Base-by-base conservation (phyloP, 2,113 vertebrate species). In the Oreochromis spilurus region DNA sequence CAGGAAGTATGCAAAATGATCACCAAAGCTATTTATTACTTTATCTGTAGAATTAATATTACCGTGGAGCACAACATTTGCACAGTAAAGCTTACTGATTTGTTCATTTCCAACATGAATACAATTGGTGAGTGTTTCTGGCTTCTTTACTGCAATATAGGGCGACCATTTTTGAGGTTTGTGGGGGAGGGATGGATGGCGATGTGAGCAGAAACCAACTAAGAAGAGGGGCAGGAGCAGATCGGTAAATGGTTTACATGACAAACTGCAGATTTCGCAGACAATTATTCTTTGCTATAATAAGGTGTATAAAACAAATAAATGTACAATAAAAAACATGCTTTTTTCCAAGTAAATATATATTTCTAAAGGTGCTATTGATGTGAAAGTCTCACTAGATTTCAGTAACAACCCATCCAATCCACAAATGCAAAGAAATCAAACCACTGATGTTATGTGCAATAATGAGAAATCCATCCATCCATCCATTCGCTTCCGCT, bases 361-460 rank as follows among this genome's bases (percentile, higher is more conserved):
- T 58, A 31, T 26, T 6, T 62, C 31, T 62, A 36, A 62, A 62
- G 31, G 31, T 62, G 0, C 16, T 5, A n/a, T n/a, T 7, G 31
- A 65, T 38, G 60, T 36, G 31, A 62, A 62, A 62, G 2, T n/a
- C 60, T 65, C 31, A 65, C 31, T 36, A 62, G 31, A 2, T 36
- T 62, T 62, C 9, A n/a, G 58, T 36, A n/a, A 62, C 58, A 62
- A 62, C 2, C 3, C 0, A 65, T 65, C 0, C 17, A 36, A 36
- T 36, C 31, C 60, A 65, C 0, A 0, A n/a, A 7, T 62, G 31
- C 9, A 36, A 65, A 65, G 31, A 65, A 65, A 36, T 65, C 31
- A 65, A 65, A 65, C 31, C 31, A 65, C 60, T 12, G 2, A 62
- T 62, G 58, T 36, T 55, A 55, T 24, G 53, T 24, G 60, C 17